Conservation (phyloP, 2,113 vertebrate species). For the Apodemus sylvaticus region DNA sequence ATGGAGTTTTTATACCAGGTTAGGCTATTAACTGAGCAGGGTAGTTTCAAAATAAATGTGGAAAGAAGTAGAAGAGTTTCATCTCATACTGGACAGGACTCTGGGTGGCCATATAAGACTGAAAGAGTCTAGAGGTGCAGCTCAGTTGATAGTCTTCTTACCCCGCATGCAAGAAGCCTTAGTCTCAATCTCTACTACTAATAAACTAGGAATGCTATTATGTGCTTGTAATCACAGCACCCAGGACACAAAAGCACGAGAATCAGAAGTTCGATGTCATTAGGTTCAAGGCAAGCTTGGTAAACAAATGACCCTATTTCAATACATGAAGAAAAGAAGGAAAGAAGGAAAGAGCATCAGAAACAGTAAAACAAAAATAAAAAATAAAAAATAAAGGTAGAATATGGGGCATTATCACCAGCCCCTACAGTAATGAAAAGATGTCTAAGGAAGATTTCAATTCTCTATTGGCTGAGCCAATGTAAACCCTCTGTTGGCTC, state of each 20-base stretch:
- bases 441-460: not conserved
- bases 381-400: no score
- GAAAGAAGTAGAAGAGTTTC: not conserved
- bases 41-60: not conserved
- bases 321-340: not conserved
- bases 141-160: not conserved
- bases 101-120: not conserved
- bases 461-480: not conserved
- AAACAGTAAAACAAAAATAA: not conserved
- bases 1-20: not conserved
- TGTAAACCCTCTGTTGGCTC: not conserved
- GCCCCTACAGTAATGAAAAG: not conserved
- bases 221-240: not conserved
- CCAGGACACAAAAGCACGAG: not conserved
- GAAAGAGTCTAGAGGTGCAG: not conserved
- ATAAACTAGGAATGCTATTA: not conserved
- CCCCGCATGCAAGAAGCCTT: not conserved
- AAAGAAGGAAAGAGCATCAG: not conserved
- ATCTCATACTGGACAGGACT: not conserved
- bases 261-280: not conserved
- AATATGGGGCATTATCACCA: not conserved
- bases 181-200: not conserved
- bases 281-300: not conserved
- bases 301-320: no score
- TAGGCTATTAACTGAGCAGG: no score